A percentile compares a stretch with the other conserved stretches of the same genome.
Evolutionary conservation across 2,888 invertebrate species (phyloP).

Genomic region (Brachypalpus laphriformis): DNA sequence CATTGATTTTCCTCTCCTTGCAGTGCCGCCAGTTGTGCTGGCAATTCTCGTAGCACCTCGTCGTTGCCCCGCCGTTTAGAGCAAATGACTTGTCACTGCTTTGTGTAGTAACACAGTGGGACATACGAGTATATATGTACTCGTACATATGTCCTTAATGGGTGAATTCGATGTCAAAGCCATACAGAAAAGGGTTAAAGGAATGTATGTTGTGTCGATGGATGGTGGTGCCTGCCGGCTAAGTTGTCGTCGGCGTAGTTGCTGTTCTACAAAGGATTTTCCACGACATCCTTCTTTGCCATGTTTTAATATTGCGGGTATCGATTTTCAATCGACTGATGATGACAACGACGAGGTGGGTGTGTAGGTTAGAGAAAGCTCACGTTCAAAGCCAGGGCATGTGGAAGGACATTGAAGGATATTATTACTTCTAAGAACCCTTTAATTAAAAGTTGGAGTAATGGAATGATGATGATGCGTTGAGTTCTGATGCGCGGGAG

Average conservation of each 20-base stretch:
- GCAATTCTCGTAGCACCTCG: slow-evolving; percentile 21
- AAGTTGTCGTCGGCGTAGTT: not conserved
- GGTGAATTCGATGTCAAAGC: slow-evolving; percentile 67
- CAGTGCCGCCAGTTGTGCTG: slow-evolving; percentile 32
- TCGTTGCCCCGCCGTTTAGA: slow-evolving; percentile 43
- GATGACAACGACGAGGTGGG: not conserved
- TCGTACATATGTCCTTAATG: slow-evolving; percentile 62
- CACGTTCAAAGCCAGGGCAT: slow-evolving; percentile 1
- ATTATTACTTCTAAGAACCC: slow-evolving; percentile 67
- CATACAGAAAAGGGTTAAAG: slow-evolving; percentile 51
- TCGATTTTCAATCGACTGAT: slow-evolving; percentile 69
- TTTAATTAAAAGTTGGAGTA: slow-evolving; percentile 66
- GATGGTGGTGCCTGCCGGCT: slow-evolving; percentile 17
- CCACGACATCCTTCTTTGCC: slow-evolving; percentile 63
- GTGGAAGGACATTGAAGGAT: slow-evolving; percentile 57
- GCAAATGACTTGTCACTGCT: slow-evolving; percentile 66
- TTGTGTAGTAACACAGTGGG: slow-evolving; percentile 64
- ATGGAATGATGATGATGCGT: slow-evolving; percentile 37
- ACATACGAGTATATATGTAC: slow-evolving; percentile 7
- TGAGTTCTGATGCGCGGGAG: slow-evolving; percentile 14
- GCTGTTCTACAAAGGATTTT: slow-evolving; percentile 56
- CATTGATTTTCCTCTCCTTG: slow-evolving; percentile 66
- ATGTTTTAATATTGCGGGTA: slow-evolving; percentile 72
- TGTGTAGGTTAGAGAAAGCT: slow-evolving; percentile 24
- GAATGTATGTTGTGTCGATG: slow-evolving; percentile 20